Base-by-base conservation (phyloP, 2,113 vertebrate genomes). In the Lasiurus cinereus region DNA sequence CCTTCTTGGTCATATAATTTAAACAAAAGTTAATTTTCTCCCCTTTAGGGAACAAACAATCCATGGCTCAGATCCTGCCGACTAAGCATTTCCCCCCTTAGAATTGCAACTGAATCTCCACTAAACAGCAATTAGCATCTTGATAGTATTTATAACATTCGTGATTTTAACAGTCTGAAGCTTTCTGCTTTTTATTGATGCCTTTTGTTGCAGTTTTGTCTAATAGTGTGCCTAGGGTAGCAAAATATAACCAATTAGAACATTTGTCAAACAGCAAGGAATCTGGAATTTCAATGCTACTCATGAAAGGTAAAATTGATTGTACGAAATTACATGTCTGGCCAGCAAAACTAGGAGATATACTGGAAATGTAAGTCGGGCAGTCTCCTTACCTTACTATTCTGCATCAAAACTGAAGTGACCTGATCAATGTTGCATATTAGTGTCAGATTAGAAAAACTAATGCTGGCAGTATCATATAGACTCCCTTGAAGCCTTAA, bases 141-240 rank as follows among this genome's bases (percentile, higher is more conserved):
- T 97, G 96, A 97, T 97, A 97, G 97, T 97, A 97, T 97, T 97
- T 97, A 97, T 97, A 97, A 96, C 86, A 95, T 39, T 78, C 39
- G 1, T 78, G 93, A 96, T 97, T 97, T 97, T 89, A 96, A 96
- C 96, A 94, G 93, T 96, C 83, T 87, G 88, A 97, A 96, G 93
- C 76, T 90, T 96, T 95, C 91, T 94, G 93, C 70, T 95, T 94
- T 96, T 94, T 97, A 96, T 74, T 96, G 91, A 97, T 96, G 91
- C 89, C 85, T 96, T 96, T 97, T 95, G 88, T 96, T 88, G 85
- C 76, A 95, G 59, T 95, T 96, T 96, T 96, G 86, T 96, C 96
- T 97, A 96, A 95, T 94, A 94, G 79, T 77, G 56, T 96, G 91
- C 95, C 95, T 93, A 97, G 78, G 93, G 92, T 97, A 96, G 92